These are phyloP conservation scores for Diaperis boleti DNA, from an alignment of 2,888 invertebrate species.

Conservation along the genomic window DNA sequence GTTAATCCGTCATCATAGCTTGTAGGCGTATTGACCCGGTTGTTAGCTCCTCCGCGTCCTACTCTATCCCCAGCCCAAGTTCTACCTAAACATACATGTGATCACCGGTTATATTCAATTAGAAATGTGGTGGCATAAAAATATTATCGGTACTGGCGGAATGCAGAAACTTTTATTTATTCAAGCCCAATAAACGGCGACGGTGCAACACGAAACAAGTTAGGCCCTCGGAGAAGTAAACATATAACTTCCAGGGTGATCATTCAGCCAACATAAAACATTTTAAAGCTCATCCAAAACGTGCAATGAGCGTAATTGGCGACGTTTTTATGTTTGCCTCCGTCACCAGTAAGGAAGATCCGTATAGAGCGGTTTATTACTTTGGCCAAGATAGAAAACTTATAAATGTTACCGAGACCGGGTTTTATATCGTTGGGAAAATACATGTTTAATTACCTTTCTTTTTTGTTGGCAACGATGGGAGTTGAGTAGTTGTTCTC, in stretches of 20 bases:
- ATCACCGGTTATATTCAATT: slow-evolving; percentile 43
- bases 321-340: slow-evolving; percentile 48
- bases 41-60: slow-evolving; percentile 57
- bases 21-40: slow-evolving; percentile 66
- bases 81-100: slow-evolving; percentile 54
- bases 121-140: slow-evolving; percentile 36
- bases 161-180: slow-evolving; percentile 38
- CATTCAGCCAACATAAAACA: slow-evolving; percentile 48
- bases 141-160: slow-evolving; percentile 30
- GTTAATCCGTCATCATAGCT: slow-evolving; percentile 55
- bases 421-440: not conserved
- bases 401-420: slow-evolving; percentile 41
- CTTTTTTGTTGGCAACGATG: slow-evolving; percentile 73
- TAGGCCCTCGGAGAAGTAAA: slow-evolving; percentile 24
- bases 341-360: slow-evolving; percentile 42
- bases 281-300: slow-evolving; percentile 49
- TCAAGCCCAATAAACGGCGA: slow-evolving; percentile 39
- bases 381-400: slow-evolving; percentile 39
- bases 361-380: slow-evolving; percentile 43
- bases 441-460: slow-evolving; percentile 71
- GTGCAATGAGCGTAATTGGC: slow-evolving; percentile 51
- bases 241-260: slow-evolving; percentile 41
- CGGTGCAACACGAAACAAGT: slow-evolving; percentile 36
- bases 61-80: slow-evolving; percentile 56
- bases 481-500: slow-evolving; percentile 73